phyloP scores from a whole-genome alignment of 2,888 invertebrate species.

The Asteroscopus sphinx region DNA sequence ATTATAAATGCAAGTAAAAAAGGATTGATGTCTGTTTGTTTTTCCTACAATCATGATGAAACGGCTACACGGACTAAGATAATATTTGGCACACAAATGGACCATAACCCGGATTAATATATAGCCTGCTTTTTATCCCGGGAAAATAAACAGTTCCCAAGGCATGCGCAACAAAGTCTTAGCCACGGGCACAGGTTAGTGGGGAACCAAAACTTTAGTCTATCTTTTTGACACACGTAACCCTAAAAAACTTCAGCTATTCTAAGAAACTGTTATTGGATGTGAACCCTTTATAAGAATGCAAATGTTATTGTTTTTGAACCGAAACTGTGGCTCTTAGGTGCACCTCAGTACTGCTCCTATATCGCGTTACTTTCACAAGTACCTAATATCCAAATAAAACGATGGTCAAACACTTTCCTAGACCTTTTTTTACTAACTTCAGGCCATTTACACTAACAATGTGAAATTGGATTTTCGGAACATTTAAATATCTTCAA shows the following conservation, averaged over 20 bases:
- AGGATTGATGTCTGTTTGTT: too few relatives aligned
- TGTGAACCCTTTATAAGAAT: constrained; percentile 71
- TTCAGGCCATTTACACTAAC: constrained; percentile 16
- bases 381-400: constrained; percentile 55
- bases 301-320: constrained; percentile 75
- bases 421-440: constrained; percentile 32
- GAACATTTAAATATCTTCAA: constrained; percentile 14
- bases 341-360: constrained; percentile 66
- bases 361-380: constrained; percentile 55
- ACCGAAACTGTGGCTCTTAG: constrained; percentile 63
- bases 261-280: constrained; percentile 66
- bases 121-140: too few relatives aligned
- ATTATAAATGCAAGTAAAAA: too few relatives aligned
- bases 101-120: too few relatives aligned
- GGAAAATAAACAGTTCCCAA: too few relatives aligned
- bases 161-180: too few relatives aligned
- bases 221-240: constrained; percentile 6
- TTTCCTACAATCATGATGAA: too few relatives aligned
- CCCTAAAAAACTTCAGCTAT: constrained; percentile 46
- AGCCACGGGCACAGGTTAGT: too few relatives aligned
- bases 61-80: too few relatives aligned
- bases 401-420: constrained; percentile 30
- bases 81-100: too few relatives aligned
- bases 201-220: too few relatives aligned
- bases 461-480: constrained; percentile 24